Evolutionary conservation across 2,888 invertebrate species (phyloP), one percentile per base, ranked within the genome.

Genomic region (Tolmerus cingulatus): DNA sequence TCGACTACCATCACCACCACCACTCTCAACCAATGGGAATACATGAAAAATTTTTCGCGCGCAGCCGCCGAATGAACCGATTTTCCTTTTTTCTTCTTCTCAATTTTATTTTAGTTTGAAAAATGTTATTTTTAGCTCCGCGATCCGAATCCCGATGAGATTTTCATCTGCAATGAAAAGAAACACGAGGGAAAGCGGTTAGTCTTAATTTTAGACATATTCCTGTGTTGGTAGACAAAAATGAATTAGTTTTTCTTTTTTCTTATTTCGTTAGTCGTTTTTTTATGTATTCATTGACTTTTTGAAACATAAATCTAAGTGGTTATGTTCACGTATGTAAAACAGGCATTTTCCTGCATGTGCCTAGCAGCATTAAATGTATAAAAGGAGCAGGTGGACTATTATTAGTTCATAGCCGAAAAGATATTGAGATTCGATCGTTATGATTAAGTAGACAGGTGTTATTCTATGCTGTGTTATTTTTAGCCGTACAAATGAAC

Each of bases 121-220:
- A 16, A 85, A 79, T 9, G 27, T 16, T 85, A 85, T 74, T 74
- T 85, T 85, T 85, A 85, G 85, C 74, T 37, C 27, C 74, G 43
- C 74, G 51, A 85, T 85, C 74, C 51, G 85, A 85, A 74, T 74
- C 85, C 85, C 74, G 74, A 85, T 46, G 85, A 74, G 85, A 23
- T 74, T 74, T 74, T 74, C 74, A 74, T 66, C 66, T 66, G 66
- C 66, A 66, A 74, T 85, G 85, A 74, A 74, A 85, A 43, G 74
- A 74, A 74, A 84, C n/a, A 84, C 37, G 30, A 85, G 46, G 74
- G 66, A 85, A 85, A 85, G 37, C 23, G 66, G 57, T 85, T 85
- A 85, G 85, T 66, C 23, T 74, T 85, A 85, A 85, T n/a, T 74
- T 74, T 85, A 85, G 85, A 85, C 40, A 3, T 76, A 46, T 74